Evolutionary conservation across 2,797 vertebrate species (phyloP).

Genomic region (Chromobotia macracanthus): DNA sequence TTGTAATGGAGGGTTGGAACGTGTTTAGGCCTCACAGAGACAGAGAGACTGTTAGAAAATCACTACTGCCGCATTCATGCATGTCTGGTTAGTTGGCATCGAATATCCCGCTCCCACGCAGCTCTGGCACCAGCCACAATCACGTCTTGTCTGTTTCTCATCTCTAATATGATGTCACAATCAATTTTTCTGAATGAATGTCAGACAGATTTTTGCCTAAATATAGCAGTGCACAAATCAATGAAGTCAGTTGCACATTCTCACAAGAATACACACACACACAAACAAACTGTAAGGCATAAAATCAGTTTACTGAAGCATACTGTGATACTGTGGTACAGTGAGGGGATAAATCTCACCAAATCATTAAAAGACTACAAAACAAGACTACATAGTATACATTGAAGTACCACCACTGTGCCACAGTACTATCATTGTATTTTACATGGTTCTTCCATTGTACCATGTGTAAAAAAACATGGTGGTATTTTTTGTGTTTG

Average conservation of each 20-base stretch:
- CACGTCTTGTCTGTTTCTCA: constrained; percentile 26
- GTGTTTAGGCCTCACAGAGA: neutral
- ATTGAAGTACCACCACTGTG: no score
- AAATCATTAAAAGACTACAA: neutral
- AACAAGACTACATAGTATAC: no score
- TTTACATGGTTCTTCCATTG: no score
- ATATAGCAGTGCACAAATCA: constrained; percentile 14
- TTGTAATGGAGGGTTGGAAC: neutral
- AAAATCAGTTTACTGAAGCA: neutral
- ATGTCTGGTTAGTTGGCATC: constrained; percentile 29
- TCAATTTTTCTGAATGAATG: constrained; percentile 37
- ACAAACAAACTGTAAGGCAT: neutral
- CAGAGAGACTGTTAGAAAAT: constrained; percentile 17
- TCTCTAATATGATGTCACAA: constrained; percentile 36
- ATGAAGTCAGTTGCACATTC: neutral
- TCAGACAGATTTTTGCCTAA: constrained; percentile 24
- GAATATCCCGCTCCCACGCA: constrained; percentile 15
- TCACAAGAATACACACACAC: neutral
- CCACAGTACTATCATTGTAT: no score
- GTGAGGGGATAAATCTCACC: neutral
- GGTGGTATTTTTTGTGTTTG: no score
- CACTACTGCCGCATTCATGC: constrained; percentile 11
- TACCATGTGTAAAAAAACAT: no score
- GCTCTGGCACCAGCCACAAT: constrained; percentile 27
- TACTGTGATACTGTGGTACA: neutral